Base-by-base conservation (phyloP, 2,888 invertebrate species). In the Notocelia uddmanniana region DNA sequence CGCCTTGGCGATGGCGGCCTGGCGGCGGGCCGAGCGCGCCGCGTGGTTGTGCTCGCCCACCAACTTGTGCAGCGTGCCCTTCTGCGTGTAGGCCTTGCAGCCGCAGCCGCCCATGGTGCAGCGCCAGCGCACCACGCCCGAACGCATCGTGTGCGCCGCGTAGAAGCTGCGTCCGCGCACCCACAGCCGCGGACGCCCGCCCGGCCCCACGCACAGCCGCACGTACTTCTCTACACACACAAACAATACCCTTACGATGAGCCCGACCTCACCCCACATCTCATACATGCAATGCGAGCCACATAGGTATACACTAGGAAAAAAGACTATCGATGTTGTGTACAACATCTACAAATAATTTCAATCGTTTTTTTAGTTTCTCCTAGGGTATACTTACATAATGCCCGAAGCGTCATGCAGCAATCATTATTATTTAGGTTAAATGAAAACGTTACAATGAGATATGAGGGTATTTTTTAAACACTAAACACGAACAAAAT, bases 61-160 rank as follows among this genome's bases (percentile, higher is more conserved):
- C 45, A 93, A 84, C 77, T 93, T 93, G 82, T 92, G 92, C 5
- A 93, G 79, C 8, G 90, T 87, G 45, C 93, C 93, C 75, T 89
- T 90, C 78, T 92, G 92, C 13, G 93, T 93, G 84, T 93, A 93
- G 2, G 93, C 93, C 78, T 93, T 93, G 80, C 93, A 93, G 31
- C 92, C 92, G 76, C 93, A 93, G 59, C 93, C 93, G 69, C 93
- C 93, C 93, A 93, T 93, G 1, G 93, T 93, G 80, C 93, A 93
- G 0, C 93, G 89, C 93, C 93, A 93, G 75, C 93, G 91, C 69
- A 93, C 93, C 18, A 92, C 88, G 57, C 93, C 93, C 9, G 93
- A 93, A 58, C 93, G 89, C 93, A 93, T 93, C 11, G 93, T 93
- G 78, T 93, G 93, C 73, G 93, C 93, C 68, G 92, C 92, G 83